These are phyloP conservation scores for Protodeltote pygarga DNA, from an alignment of 2,888 invertebrate species.

Conservation along the genomic window DNA sequence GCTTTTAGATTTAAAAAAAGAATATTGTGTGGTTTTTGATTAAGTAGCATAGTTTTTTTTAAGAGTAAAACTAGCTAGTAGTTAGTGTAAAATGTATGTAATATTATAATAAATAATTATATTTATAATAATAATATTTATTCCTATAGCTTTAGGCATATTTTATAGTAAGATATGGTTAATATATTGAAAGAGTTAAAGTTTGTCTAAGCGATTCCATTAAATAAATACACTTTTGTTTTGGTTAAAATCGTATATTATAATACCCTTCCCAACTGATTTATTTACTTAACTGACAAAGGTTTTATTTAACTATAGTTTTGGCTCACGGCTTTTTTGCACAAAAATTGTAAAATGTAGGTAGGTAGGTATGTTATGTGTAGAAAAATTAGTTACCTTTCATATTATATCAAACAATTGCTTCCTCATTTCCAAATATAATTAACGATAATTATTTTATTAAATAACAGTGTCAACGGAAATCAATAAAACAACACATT, in stretches of 20 bases:
- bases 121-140: slow-evolving; percentile 72
- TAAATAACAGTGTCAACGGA: slow-evolving; percentile 3
- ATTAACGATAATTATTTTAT: slow-evolving; percentile 1
- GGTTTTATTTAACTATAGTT: too few species aligned
- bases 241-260: slow-evolving; percentile 44
- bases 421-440: neutral
- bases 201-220: slow-evolving; percentile 71
- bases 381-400: neutral
- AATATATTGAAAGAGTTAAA: slow-evolving; percentile 51
- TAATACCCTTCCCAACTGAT: slow-evolving; percentile 16
- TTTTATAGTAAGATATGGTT: slow-evolving; percentile 66
- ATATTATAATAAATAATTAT: slow-evolving; percentile 62
- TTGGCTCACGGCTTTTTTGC: too few species aligned
- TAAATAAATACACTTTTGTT: slow-evolving; percentile 69
- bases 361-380: too few species aligned
- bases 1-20: slow-evolving; percentile 46
- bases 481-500: slow-evolving; percentile 62
- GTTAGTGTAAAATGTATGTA: slow-evolving; percentile 52
- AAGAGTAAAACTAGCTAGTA: slow-evolving; percentile 52
- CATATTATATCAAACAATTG: neutral
- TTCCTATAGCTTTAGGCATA: slow-evolving; percentile 70
- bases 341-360: too few species aligned
- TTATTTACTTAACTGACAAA: too few species aligned
- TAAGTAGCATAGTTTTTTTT: slow-evolving; percentile 45
- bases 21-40: slow-evolving; percentile 42